These are phyloP conservation scores for Pelecanus crispus DNA, from an alignment of 2,113 vertebrate genomes.

Conservation along the genomic window DNA sequence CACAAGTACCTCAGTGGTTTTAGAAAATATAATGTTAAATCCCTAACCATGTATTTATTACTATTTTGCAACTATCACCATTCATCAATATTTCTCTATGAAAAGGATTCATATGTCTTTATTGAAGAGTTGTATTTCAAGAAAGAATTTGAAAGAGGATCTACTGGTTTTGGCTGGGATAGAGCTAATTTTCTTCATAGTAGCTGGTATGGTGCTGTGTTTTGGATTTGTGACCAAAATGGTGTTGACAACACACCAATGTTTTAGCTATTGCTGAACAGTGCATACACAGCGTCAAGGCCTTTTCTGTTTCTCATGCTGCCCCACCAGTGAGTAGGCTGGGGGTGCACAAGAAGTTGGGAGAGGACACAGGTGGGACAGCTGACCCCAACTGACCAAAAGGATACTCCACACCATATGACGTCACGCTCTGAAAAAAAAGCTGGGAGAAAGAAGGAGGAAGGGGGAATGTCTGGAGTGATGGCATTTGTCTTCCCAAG, in stretches of 20 bases:
- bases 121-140: background rate
- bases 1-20: background rate
- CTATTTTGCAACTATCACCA: background rate
- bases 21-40: background rate
- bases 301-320: background rate
- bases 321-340: background rate
- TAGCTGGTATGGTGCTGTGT: background rate
- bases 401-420: background rate
- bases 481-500: background rate
- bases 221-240: background rate
- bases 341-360: background rate
- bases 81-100: background rate
- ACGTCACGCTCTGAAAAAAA: background rate
- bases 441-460: background rate
- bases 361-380: background rate
- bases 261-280: background rate
- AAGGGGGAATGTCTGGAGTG: fast-evolving
- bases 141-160: background rate
- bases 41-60: background rate
- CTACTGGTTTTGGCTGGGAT: background rate
- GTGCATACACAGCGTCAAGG: background rate
- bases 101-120: background rate
- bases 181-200: background rate
- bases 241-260: background rate
- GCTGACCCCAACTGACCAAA: background rate